Percentiles rank a stretch among this genome's conserved stretches.
phyloP scores from a whole-genome alignment of 1,140 invertebrate species.

The Drosophila kikkawai region DNA sequence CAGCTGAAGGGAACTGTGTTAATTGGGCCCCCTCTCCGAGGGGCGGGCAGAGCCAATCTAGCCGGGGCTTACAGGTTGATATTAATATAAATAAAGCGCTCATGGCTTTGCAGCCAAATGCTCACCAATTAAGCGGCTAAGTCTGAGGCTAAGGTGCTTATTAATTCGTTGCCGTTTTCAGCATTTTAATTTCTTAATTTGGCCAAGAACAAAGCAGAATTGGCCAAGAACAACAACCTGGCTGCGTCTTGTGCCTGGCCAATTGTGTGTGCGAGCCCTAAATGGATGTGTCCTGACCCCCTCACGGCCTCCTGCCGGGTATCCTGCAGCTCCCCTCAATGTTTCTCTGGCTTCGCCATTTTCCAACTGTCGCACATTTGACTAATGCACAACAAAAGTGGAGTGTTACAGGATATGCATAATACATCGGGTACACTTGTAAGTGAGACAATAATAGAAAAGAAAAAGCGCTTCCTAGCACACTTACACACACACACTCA shows the following conservation, averaged over 20 bases:
- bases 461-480: conserved; percentile 68
- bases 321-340: conserved; percentile 15
- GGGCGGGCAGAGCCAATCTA: conserved; percentile 40
- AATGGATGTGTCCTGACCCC: conserved; percentile 36
- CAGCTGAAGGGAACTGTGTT: conserved; percentile 50
- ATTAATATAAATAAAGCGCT: conserved; percentile 67
- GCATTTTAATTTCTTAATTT: conserved; percentile 79
- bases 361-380: conserved; percentile 81
- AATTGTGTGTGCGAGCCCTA: conserved; percentile 76
- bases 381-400: conserved; percentile 84
- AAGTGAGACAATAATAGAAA: conserved; percentile 84
- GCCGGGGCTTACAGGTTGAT: conserved; percentile 48
- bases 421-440: conserved; percentile 83
- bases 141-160: conserved; percentile 68
- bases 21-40: conserved; percentile 48
- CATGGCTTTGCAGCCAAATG: conserved; percentile 53
- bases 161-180: conserved; percentile 65
- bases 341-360: conserved; percentile 51
- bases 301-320: background rate
- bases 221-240: conserved; percentile 15
- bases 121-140: conserved; percentile 63
- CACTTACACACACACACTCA: conserved; percentile 38
- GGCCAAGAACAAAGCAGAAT: conserved; percentile 26
- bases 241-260: conserved; percentile 35
- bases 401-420: conserved; percentile 84